Percentiles rank a stretch among this genome's conserved stretches.
phyloP scores from a whole-genome alignment of 2,888 invertebrate genomes.

The Leucania comma region DNA sequence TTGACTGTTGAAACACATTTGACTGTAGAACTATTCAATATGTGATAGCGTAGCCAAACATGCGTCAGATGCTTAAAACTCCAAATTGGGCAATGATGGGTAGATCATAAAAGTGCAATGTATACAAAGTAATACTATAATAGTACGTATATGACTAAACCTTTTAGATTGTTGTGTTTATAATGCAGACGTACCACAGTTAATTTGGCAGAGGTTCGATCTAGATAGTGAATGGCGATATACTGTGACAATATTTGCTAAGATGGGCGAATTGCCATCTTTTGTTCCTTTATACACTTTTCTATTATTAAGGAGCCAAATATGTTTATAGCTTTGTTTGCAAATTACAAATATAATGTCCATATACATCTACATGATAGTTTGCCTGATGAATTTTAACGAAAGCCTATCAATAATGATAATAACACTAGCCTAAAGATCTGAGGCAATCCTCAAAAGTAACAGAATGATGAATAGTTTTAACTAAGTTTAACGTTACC shows the following conservation, averaged over 20 bases:
- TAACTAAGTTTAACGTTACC: constrained; percentile 29
- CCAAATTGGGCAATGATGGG: not conserved
- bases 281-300: constrained; percentile 19
- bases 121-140: not conserved
- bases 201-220: constrained; percentile 54
- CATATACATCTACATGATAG: not conserved
- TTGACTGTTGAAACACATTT: not conserved
- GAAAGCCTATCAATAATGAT: too few relatives aligned
- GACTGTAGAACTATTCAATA: not conserved
- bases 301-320: constrained; percentile 24
- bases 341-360: not conserved
- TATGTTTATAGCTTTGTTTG: constrained; percentile 10
- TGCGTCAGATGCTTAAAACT: not conserved
- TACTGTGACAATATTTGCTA: constrained; percentile 30
- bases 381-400: too few relatives aligned
- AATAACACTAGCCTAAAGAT: too few relatives aligned
- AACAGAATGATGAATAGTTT: not conserved
- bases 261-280: constrained; percentile 49
- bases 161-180: not conserved
- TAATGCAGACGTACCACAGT: not conserved
- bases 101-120: not conserved
- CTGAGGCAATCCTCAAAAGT: too few relatives aligned
- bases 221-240: constrained; percentile 46
- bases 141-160: too few relatives aligned
- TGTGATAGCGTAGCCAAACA: not conserved